These are phyloP conservation scores for Siniperca knerii DNA, from an alignment of 2,113 vertebrate genomes.

Conservation along the genomic window DNA sequence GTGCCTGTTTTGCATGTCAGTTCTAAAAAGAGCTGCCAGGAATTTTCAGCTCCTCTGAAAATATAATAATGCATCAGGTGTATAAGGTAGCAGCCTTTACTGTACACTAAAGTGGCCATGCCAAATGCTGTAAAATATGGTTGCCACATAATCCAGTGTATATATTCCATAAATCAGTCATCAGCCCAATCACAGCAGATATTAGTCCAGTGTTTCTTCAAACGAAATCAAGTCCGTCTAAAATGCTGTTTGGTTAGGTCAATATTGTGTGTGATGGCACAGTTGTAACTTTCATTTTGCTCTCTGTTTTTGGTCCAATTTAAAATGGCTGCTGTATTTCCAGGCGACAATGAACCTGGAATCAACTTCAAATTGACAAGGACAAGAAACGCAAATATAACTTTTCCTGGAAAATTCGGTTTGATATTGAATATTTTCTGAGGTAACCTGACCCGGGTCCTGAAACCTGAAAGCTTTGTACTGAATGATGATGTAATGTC, in stretches of 20 bases:
- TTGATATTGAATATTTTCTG: constrained; percentile 10
- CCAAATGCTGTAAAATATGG: not conserved
- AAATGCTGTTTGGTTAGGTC: not conserved
- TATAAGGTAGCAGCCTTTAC: not conserved
- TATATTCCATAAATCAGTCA: constrained; percentile 37
- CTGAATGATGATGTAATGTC: constrained; percentile 61
- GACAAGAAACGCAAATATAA: not conserved
- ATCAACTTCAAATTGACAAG: too few relatives aligned
- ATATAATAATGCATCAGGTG: not conserved
- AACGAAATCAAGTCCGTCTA: not conserved
- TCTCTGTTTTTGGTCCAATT: not conserved
- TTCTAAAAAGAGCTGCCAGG: not conserved
- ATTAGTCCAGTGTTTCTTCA: not conserved
- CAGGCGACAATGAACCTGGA: not conserved
- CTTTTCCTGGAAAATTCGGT: constrained; percentile 13
- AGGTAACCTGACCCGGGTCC: not conserved
- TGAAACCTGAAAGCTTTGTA: constrained; percentile 18
- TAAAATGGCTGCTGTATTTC: not conserved
- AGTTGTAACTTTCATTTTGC: not conserved
- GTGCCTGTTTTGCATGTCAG: not conserved
- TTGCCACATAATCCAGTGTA: not conserved
- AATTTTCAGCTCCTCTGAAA: not conserved
- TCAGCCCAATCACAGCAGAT: not conserved
- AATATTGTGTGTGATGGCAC: not conserved
- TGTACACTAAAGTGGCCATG: constrained; percentile 1